Evolutionary conservation across 2,888 invertebrate genomes (phyloP), one percentile per base, ranked within the genome.

Genomic region (Phorcus lineatus): DNA sequence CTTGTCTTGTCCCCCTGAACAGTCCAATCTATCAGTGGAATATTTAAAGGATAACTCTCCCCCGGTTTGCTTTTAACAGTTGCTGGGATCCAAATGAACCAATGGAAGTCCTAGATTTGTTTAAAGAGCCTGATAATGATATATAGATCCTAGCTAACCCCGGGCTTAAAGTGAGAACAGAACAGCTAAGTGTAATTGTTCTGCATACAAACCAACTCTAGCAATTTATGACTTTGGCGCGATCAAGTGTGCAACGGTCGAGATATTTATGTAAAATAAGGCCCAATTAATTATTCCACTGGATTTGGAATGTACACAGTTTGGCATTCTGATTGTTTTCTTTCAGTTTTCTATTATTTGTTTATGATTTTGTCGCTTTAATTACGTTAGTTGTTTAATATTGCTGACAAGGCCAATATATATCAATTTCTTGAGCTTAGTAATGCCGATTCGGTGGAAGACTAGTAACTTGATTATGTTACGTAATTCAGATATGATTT

Each of bases 111-210:
- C 28, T 31, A 70, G 70, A 70, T 70, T 70, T 70, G 40, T 70
- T 70, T 70, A 36, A 70, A 70, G 70, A 70, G 70, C 36, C 19
- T 7, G 70, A 36, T 70, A 70, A 70, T 70, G 70, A 70, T 70
- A 36, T n/a, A 40, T 31, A 70, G 70, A 70, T 70, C 70, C 70
- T 17, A 40, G 16, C 19, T 36, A 70, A 70, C 70, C 70, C 31
- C 36, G 9, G 47, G 70, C 70, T 40, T 17, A 11, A 70, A 36
- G 70, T 40, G 70, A 28, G 70, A 70, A 70, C 40, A 36, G 31
- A 36, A 16, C 70, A 36, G 40, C 28, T 40, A 16, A 19, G 40
- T 31, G 31, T 36, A 31, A 70, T 31, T 70, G 70, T 31, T 40
- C 70, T 19, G 40, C 36, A 70, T 31, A 40, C 70, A 70, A 36